Evolutionary conservation across 2,797 vertebrate species (phyloP).

Genomic region (Halcyon smyrnensis): DNA sequence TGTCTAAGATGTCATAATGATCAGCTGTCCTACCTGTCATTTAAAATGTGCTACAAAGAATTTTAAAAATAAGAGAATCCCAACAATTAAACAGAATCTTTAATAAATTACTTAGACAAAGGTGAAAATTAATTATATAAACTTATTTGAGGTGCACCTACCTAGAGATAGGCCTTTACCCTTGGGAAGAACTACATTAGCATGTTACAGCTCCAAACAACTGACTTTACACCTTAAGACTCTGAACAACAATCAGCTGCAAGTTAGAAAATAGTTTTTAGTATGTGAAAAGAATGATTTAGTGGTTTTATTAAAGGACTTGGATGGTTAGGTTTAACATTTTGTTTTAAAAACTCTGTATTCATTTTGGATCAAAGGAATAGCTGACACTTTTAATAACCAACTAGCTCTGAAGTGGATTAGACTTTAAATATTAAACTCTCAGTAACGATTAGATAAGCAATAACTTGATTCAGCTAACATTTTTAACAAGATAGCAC

Average conservation of each 20-base stretch:
- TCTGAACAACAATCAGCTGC: neutral
- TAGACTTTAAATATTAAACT: neutral
- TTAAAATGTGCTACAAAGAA: neutral
- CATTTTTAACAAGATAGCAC: neutral
- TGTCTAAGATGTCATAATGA: no score
- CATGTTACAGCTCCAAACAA: neutral
- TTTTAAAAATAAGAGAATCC: fast-evolving
- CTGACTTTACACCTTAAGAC: neutral
- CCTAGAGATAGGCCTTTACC: neutral
- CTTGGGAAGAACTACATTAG: neutral
- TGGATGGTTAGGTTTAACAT: neutral
- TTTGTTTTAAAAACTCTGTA: neutral
- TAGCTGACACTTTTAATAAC: neutral
- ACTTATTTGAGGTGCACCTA: neutral
- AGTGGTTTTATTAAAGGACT: neutral
- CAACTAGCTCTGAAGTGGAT: neutral
- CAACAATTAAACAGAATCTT: neutral
- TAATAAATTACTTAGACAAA: neutral
- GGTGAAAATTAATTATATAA: neutral
- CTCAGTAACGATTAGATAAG: neutral
- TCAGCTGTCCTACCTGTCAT: neutral
- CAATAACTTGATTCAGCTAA: neutral
- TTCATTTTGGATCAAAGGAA: neutral
- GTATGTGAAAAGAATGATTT: neutral
- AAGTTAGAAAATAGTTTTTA: neutral